These are phyloP conservation scores for Popillia japonica DNA, from an alignment of 1,140 invertebrate species.

Conservation along the genomic window DNA sequence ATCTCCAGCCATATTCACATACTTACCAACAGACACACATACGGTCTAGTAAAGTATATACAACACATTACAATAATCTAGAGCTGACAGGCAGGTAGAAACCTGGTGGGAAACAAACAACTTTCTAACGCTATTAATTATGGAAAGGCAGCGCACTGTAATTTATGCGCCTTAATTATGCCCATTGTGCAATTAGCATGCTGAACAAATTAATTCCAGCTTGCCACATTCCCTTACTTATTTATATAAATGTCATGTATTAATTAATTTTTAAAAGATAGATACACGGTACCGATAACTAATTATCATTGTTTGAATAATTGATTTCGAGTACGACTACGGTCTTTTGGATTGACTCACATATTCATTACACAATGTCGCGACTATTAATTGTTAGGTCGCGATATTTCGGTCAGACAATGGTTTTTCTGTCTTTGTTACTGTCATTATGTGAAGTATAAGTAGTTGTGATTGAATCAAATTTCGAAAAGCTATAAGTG, in stretches of 20 bases:
- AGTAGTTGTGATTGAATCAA: too few relatives aligned
- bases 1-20: background rate
- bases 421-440: too few relatives aligned
- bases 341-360: background rate
- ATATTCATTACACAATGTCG: background rate
- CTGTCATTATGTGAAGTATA: too few relatives aligned
- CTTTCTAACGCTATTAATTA: constrained; percentile 28
- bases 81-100: constrained; percentile 26
- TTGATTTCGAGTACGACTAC: constrained; percentile 5
- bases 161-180: constrained; percentile 22
- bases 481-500: too few relatives aligned
- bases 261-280: constrained; percentile 22
- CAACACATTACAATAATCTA: background rate
- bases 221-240: constrained; percentile 11
- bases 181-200: constrained; percentile 20
- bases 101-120: constrained; percentile 26
- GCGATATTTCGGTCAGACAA: background rate
- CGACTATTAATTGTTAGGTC: background rate
- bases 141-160: constrained; percentile 22
- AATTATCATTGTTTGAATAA: constrained; percentile 29
- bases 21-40: background rate
- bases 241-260: constrained; percentile 22
- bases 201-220: constrained; percentile 30
- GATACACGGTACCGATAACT: constrained; percentile 13
- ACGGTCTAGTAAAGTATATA: background rate